Conservation (phyloP, 1,140 invertebrate genomes). For the Drosophila pseudoobscura region DNA sequence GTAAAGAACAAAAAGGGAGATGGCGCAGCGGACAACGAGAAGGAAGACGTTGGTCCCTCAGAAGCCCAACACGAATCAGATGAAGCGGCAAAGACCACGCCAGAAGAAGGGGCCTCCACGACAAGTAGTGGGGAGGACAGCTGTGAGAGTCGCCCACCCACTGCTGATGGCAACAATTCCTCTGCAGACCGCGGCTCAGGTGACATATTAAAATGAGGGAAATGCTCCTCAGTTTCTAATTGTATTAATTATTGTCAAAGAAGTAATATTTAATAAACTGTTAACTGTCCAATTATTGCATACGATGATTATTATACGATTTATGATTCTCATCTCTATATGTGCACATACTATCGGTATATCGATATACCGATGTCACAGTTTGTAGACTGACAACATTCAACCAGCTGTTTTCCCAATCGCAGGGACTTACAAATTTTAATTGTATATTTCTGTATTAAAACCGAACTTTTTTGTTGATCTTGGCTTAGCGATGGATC, state of each 20-base stretch:
- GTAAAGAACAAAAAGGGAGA: constrained; percentile 64
- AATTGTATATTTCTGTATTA: constrained; percentile 32
- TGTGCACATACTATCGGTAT: too few relatives aligned
- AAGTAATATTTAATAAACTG: too few relatives aligned
- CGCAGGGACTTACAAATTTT: constrained; percentile 5
- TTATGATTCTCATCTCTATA: not conserved
- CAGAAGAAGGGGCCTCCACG: constrained; percentile 67
- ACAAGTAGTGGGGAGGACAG: constrained; percentile 75
- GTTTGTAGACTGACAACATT: too few relatives aligned
- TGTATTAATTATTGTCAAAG: too few relatives aligned
- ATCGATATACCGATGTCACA: too few relatives aligned
- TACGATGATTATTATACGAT: not conserved
- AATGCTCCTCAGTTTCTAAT: too few relatives aligned
- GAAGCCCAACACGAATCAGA: constrained; percentile 51
- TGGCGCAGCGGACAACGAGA: constrained; percentile 44
- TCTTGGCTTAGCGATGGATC: constrained; percentile 46
- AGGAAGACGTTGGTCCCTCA: constrained; percentile 22
- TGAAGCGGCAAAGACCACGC: constrained; percentile 62
- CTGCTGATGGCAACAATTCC: constrained; percentile 63
- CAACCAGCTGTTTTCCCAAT: constrained; percentile 25
- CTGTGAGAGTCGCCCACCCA: constrained; percentile 69
- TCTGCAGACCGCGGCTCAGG: constrained; percentile 11
- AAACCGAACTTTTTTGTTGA: constrained; percentile 2
- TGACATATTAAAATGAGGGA: not conserved
- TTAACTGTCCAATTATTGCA: too few relatives aligned